These are phyloP conservation scores for Melanerpes aurifrons DNA, from an alignment of 2,113 vertebrate genomes.

Conservation along the genomic window DNA sequence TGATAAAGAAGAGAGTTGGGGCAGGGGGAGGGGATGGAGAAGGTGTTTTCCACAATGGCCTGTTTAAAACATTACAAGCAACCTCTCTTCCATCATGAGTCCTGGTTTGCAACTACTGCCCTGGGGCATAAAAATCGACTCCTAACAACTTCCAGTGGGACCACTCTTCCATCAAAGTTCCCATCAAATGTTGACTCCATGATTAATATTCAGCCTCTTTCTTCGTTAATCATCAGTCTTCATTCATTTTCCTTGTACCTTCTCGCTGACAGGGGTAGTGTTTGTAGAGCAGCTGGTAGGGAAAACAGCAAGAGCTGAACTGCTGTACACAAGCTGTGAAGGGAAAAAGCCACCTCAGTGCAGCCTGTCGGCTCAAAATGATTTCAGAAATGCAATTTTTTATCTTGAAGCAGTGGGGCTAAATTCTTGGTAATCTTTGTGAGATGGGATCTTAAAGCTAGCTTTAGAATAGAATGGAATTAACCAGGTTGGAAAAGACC, in stretches of 20 bases:
- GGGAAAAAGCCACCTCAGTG: constrained; percentile 28
- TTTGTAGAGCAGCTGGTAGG: constrained; percentile 48
- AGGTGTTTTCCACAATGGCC: neutral
- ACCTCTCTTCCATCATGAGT: constrained; percentile 49
- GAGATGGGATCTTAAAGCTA: neutral
- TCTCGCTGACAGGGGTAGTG: constrained; percentile 50
- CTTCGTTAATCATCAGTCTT: constrained; percentile 73
- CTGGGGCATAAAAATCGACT: constrained; percentile 67
- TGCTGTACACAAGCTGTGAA: constrained; percentile 47
- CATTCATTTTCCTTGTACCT: constrained; percentile 45
- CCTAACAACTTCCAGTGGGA: constrained; percentile 74
- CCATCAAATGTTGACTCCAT: constrained; percentile 63
- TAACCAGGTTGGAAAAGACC: no score
- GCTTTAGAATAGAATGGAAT: neutral
- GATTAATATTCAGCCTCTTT: constrained; percentile 73
- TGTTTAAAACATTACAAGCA: constrained; percentile 43
- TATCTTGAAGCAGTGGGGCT: neutral
- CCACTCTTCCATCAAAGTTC: constrained; percentile 66
- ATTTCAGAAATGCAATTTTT: neutral
- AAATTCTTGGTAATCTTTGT: neutral
- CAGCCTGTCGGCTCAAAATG: constrained; percentile 22
- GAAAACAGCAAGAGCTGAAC: constrained; percentile 29
- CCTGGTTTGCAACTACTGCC: constrained; percentile 53
- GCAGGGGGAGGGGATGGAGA: neutral
- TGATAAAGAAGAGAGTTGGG: neutral